A percentile compares a stretch with the other conserved stretches of the same genome.
phyloP scores from a whole-genome alignment of 2,113 vertebrate genomes.

The Coracopsis vasa region DNA sequence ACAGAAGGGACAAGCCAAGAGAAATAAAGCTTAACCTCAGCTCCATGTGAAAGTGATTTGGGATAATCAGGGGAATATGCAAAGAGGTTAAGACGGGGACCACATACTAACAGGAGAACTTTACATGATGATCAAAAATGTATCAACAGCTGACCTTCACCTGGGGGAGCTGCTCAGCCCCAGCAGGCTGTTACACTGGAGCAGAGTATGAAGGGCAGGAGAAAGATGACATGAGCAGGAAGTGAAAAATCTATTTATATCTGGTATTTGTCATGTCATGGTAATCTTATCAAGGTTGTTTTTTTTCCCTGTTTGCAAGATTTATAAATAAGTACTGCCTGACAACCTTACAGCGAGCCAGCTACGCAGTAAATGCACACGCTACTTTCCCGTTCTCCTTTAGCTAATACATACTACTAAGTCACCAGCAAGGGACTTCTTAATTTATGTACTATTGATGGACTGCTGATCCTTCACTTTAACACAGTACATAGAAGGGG shows the following conservation, averaged over 20 bases:
- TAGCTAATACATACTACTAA: not conserved
- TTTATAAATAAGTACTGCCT: not conserved
- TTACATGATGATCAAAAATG: slow-evolving; percentile 45
- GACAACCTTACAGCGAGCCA: not conserved
- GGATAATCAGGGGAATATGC: slow-evolving; percentile 79
- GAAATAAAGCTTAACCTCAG: slow-evolving; percentile 89
- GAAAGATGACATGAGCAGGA: slow-evolving; percentile 7
- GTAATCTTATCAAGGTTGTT: not conserved
- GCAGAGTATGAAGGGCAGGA: not conserved
- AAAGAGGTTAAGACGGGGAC: slow-evolving; percentile 75
- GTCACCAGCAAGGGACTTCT: not conserved
- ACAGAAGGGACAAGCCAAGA: slow-evolving; percentile 82
- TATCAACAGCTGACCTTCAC: slow-evolving; percentile 50
- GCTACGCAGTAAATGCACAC: not conserved
- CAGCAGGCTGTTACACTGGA: not conserved
- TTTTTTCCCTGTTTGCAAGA: not conserved
- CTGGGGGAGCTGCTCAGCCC: slow-evolving; percentile 11
- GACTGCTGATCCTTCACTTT: slow-evolving; percentile 11
- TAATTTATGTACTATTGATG: not conserved
- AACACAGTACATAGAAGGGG: not conserved
- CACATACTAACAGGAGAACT: slow-evolving; percentile 73
- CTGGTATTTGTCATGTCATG: not conserved
- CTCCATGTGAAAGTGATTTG: slow-evolving; percentile 89
- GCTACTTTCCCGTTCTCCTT: not conserved
- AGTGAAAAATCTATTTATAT: slow-evolving; percentile 34